Conservation (phyloP, 1,140 invertebrate genomes). For the Idris sp. region DNA sequence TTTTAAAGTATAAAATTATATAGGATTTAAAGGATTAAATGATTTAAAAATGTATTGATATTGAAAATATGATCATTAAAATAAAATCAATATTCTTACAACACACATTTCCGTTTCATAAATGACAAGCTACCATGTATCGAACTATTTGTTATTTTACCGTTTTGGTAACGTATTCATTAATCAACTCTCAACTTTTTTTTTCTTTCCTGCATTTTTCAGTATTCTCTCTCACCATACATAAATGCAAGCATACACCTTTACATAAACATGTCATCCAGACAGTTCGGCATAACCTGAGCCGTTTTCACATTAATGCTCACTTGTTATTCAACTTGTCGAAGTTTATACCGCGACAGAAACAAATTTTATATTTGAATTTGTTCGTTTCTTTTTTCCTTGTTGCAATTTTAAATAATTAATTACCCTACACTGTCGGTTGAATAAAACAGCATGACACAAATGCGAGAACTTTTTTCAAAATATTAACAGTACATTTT, state of each 20-base stretch:
- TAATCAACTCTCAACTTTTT: constrained; percentile 68
- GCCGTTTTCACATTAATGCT: constrained; percentile 26
- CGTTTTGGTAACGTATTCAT: constrained; percentile 72
- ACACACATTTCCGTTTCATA: constrained; percentile 14
- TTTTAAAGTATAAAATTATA: no score
- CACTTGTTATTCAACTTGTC: constrained; percentile 30
- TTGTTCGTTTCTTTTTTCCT: no score
- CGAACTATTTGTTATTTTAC: constrained; percentile 74
- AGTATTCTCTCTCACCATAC: constrained; percentile 52
- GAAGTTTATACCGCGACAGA: constrained; percentile 14
- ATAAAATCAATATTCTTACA: constrained; percentile 22
- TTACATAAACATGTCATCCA: constrained; percentile 39
- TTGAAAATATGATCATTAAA: background rate
- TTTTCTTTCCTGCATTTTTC: constrained; percentile 71
- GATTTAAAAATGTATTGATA: no score
- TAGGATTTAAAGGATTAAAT: no score
- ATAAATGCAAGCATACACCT: constrained; percentile 25
- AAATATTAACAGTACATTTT: no score
- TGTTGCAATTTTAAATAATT: no score
- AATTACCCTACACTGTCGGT: no score
- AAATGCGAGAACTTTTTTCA: no score
- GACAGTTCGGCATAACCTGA: constrained; percentile 21
- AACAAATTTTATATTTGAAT: no score
- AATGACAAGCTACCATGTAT: constrained; percentile 41
- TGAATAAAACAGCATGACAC: no score